Percentiles rank a stretch among this genome's conserved stretches.
These are phyloP conservation scores for Dysidea cf. avara DNA, from an alignment of 37 sponge, comb jelly and placozoan species.

Conservation along the genomic window DNA sequence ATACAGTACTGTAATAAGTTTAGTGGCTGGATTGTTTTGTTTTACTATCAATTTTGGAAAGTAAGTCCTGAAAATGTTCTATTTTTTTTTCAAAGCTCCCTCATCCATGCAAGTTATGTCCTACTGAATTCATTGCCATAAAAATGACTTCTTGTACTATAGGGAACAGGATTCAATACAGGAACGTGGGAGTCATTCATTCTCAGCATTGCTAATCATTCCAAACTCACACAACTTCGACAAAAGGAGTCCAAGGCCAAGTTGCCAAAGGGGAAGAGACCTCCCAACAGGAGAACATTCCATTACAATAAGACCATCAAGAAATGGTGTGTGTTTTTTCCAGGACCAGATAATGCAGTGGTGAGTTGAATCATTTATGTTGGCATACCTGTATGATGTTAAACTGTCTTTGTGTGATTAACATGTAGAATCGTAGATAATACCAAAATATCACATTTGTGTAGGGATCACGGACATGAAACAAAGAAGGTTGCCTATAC, in stretches of 20 bases:
- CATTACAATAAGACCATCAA: constrained; percentile 41
- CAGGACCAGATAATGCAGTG: constrained; percentile 56
- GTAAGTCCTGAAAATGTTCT: no score
- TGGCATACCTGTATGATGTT: background rate
- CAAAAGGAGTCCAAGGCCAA: constrained; percentile 4
- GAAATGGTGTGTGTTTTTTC: constrained; percentile 54
- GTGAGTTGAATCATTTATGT: constrained; percentile 34
- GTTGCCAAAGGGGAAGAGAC: constrained; percentile 1
- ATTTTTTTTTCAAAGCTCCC: no score
- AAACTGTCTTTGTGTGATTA: background rate
- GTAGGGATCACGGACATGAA: no score
- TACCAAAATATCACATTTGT: no score
- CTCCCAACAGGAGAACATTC: constrained; percentile 43
- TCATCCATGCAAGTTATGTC: no score
- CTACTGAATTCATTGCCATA: no score
- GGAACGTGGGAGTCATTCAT: constrained; percentile 84
- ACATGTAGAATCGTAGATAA: no score
- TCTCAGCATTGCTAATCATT: constrained; percentile 35
- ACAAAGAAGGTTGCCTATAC: no score
- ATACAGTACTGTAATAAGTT: no score
- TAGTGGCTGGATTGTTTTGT: no score
- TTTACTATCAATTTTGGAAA: no score
- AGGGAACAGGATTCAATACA: constrained; percentile 39
- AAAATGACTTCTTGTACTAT: background rate
- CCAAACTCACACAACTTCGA: constrained; percentile 47